Conservation (phyloP, 2,888 invertebrate genomes). For the Charanyca ferruginea region DNA sequence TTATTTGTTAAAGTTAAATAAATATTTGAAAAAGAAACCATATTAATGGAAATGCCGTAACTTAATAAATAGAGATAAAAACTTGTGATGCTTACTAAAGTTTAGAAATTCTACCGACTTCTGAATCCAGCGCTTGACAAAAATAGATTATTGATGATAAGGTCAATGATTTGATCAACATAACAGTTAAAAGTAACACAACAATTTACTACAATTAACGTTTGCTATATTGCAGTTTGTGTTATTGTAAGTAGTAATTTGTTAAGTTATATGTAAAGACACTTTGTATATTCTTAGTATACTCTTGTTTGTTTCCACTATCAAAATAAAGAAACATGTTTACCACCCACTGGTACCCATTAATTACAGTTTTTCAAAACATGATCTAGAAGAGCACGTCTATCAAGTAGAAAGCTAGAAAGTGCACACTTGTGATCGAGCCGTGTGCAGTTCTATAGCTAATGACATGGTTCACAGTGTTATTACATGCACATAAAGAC, state of each 20-base stretch:
- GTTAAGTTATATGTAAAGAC: too few relatives aligned
- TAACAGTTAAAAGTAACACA: constrained; percentile 3
- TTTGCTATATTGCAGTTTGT: too few relatives aligned
- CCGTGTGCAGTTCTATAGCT: constrained; percentile 39
- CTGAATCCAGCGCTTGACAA: neutral
- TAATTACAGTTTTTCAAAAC: constrained; percentile 44
- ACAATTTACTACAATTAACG: too few relatives aligned
- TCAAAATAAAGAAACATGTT: constrained; percentile 6
- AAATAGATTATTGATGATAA: neutral
- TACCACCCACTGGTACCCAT: constrained; percentile 10
- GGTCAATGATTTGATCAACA: constrained; percentile 19
- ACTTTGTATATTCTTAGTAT: too few relatives aligned
- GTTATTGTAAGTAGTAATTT: too few relatives aligned
- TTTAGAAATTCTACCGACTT: neutral
- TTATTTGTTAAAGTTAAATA: neutral
- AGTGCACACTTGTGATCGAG: constrained; percentile 51
- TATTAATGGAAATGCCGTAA: neutral
- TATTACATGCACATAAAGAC: constrained; percentile 44
- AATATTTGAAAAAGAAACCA: neutral
- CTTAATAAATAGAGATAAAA: neutral
- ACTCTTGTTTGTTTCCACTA: too few relatives aligned
- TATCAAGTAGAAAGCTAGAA: constrained; percentile 67
- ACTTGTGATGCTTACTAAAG: neutral
- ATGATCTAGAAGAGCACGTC: constrained; percentile 57
- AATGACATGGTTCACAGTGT: constrained; percentile 49